Evolutionary conservation across 2,888 invertebrate genomes (phyloP).

Genomic region (Idaea dimidiata): DNA sequence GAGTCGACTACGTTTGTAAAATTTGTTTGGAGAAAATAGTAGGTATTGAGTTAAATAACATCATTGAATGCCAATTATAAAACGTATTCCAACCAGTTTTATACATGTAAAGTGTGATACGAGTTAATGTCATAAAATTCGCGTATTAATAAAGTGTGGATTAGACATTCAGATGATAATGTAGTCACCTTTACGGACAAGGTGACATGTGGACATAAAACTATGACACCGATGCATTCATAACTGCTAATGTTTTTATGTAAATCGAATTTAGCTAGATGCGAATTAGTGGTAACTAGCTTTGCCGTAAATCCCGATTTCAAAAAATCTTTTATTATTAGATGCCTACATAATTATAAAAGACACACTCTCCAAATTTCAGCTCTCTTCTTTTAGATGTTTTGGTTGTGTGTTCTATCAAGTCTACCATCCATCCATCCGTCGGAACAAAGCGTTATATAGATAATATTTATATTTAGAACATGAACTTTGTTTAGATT

Average conservation of each 20-base stretch:
- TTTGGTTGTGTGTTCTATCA: too few species aligned
- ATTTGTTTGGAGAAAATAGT: too few species aligned
- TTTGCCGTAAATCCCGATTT: background rate
- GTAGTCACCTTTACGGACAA: background rate
- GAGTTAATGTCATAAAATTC: background rate
- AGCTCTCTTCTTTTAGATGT: too few species aligned
- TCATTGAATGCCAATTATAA: background rate
- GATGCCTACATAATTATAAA: too few species aligned
- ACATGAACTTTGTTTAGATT: too few species aligned
- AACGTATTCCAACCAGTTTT: background rate
- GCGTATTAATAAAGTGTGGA: background rate
- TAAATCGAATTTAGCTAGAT: background rate
- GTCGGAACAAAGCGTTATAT: too few species aligned
- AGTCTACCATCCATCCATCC: too few species aligned
- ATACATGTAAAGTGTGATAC: background rate
- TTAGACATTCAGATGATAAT: background rate
- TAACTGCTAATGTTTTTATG: background rate
- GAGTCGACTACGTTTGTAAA: too few species aligned
- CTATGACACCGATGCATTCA: background rate
- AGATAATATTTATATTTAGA: too few species aligned
- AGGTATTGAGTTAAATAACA: background rate
- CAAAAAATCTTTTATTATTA: too few species aligned
- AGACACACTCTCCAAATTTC: too few species aligned
- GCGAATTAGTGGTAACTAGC: background rate
- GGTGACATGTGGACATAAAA: background rate